phyloP scores from a whole-genome alignment of 2,797 vertebrate genomes.

The Enteromius radiatus region DNA sequence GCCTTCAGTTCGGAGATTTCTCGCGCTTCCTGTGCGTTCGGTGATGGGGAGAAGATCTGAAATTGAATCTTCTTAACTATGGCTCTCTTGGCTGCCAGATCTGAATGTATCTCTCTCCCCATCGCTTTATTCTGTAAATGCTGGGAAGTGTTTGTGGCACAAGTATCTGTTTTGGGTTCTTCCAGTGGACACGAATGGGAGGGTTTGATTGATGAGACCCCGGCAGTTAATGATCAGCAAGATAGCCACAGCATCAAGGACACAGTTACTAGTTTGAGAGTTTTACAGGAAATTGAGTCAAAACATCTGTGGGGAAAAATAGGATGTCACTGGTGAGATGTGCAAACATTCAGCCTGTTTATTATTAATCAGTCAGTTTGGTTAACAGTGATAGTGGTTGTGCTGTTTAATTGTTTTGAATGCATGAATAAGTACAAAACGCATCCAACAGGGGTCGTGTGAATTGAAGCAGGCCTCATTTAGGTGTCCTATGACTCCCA shows the following conservation, averaged over 20 bases:
- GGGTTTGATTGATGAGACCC: conserved; percentile 52
- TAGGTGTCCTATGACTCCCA: background rate
- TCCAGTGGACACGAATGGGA: conserved; percentile 42
- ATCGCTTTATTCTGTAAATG: conserved; percentile 42
- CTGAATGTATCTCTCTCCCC: conserved; percentile 63
- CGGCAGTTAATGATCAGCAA: conserved; percentile 57
- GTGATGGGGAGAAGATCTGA: conserved; percentile 62
- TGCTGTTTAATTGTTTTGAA: background rate
- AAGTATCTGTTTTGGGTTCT: conserved; percentile 16
- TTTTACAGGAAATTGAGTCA: conserved; percentile 8
- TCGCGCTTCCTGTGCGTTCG: conserved; percentile 49
- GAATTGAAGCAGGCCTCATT: background rate
- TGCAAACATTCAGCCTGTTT: conserved; percentile 4
- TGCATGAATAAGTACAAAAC: background rate
- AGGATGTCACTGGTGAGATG: background rate
- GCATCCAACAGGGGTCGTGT: background rate
- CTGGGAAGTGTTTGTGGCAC: conserved; percentile 37
- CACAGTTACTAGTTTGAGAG: conserved; percentile 25
- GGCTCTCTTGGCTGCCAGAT: conserved; percentile 50
- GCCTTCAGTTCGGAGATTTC: conserved; percentile 55
- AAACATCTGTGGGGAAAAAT: background rate
- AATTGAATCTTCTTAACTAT: conserved; percentile 69
- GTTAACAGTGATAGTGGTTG: background rate
- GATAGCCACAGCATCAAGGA: conserved; percentile 25
- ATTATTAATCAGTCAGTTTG: conserved; percentile 24